Base-by-base conservation (phyloP, 2,113 vertebrate species). In the Notiomystis cincta region DNA sequence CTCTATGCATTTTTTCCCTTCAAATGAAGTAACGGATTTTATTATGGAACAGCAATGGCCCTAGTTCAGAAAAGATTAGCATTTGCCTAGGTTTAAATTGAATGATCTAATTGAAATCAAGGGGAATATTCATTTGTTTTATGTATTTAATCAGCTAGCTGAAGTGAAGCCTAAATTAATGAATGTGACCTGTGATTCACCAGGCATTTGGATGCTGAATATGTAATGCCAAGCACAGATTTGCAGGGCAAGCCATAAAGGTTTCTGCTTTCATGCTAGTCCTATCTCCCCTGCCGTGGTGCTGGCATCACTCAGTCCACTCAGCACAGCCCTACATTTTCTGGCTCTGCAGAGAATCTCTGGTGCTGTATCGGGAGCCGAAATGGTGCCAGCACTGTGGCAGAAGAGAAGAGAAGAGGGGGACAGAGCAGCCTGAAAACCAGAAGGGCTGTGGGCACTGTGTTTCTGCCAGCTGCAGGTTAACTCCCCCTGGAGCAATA, bases 121-220 rank as follows among this genome's bases (percentile, higher is more conserved):
- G 91, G 79, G 75, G 66, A 95, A 91, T 93, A 93, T 82, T 97
- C 47, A 71, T 93, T 88, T 90, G 64, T 35, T 97, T 95, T 91
- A 96, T 92, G 76, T 83, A 84, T 95, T 94, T 90, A 93, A 94
- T 91, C 90, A 96, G 66, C 87, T 80, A 95, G 79, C 64, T 96
- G 87, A 96, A 96, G 90, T 70, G 91, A 96, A 94, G 67, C 76
- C 51, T 94, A 86, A 86, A 90, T 90, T 94, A 96, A 94, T 90
- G 75, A 95, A 93, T 70, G 75, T 90, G 87, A 96, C 93, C 90
- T 94, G 82, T 86, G 64, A 83, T 91, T 96, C 30, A 65, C 85
- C 38, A 83, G 64, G 44, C 71, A 66, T 95, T 96, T 81, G 47
- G 56, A 85, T 82, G 50, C 66, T 86, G 81, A 81, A 75, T 89